Percentiles rank a stretch among this genome's conserved stretches.
Conservation (phyloP, 92 coral and sea anemone species). For the Paragorgia papillata region DNA sequence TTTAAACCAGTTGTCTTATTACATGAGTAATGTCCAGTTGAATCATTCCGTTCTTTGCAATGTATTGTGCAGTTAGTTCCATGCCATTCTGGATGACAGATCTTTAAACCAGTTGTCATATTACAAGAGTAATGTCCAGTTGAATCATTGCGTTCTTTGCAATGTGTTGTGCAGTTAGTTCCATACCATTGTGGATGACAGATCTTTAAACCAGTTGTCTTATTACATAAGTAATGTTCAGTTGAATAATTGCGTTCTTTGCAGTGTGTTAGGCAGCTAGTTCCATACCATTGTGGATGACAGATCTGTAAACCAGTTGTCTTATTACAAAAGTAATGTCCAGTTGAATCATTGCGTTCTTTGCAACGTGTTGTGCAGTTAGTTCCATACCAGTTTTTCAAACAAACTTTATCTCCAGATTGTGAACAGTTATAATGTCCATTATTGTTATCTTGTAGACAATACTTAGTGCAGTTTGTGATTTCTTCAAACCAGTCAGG, state of each 20-base stretch:
- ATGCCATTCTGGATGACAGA: too few relatives aligned
- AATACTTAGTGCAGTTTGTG: conserved; percentile 40
- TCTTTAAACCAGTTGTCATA: too few relatives aligned
- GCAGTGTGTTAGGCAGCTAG: conserved; percentile 43
- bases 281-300: conserved; percentile 62
- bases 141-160: too few relatives aligned
- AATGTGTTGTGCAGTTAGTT: too few relatives aligned
- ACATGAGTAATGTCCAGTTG: too few relatives aligned
- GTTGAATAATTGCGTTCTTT: conserved; percentile 32
- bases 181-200: too few relatives aligned
- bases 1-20: conserved; percentile 7
- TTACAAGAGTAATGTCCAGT: too few relatives aligned
- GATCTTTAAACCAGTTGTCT: too few relatives aligned
- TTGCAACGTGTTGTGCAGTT: conserved; percentile 52
- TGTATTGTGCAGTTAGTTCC: conserved; percentile 1
- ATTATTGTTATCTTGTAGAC: conserved; percentile 35
- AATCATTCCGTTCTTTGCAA: too few relatives aligned
- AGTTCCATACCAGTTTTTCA: conserved; percentile 49
- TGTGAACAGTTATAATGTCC: conserved; percentile 54
- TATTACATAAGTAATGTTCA: conserved; percentile 33
- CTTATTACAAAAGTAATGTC: conserved; percentile 44
- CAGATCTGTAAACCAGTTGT: conserved; percentile 41
- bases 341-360: conserved; percentile 24
- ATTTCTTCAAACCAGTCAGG: conserved; percentile 45
- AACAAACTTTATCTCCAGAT: conserved; percentile 49